Evolutionary conservation across 2,797 vertebrate genomes (phyloP).

Genomic region (Morelia viridis): DNA sequence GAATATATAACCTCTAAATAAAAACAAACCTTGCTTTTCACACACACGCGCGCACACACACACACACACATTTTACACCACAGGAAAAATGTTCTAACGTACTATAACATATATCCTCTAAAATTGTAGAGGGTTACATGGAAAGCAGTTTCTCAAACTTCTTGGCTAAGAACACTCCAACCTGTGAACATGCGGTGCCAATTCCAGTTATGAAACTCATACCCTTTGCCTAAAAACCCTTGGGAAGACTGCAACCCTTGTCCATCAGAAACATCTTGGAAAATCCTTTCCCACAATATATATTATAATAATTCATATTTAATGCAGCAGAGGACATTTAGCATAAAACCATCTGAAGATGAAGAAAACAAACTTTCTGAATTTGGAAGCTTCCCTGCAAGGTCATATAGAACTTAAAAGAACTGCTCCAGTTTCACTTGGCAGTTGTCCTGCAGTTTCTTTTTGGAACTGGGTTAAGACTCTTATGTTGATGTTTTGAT

Average conservation of each 20-base stretch:
- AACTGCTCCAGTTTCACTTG: slow-evolving; percentile 42
- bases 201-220: slow-evolving; percentile 30
- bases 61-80: slow-evolving; percentile 9
- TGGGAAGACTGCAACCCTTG: slow-evolving; percentile 30
- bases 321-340: slow-evolving; percentile 54
- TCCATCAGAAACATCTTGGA: slow-evolving; percentile 22
- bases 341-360: slow-evolving; percentile 54
- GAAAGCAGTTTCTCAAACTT: slow-evolving; percentile 18
- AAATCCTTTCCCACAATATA: slow-evolving; percentile 31
- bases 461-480: slow-evolving; percentile 30
- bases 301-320: slow-evolving; percentile 52
- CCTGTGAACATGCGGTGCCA: slow-evolving; percentile 23
- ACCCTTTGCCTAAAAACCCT: slow-evolving; percentile 40
- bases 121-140: slow-evolving; percentile 26
- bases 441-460: slow-evolving; percentile 29
- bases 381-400: slow-evolving; percentile 53
- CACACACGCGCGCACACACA: too few species aligned
- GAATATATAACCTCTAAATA: background rate
- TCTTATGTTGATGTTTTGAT: slow-evolving; percentile 16
- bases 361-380: slow-evolving; percentile 44
- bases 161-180: slow-evolving; percentile 18
- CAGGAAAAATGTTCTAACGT: background rate
- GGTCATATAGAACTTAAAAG: slow-evolving; percentile 56
- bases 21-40: background rate
- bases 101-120: background rate